Evolutionary conservation across 1,140 invertebrate genomes (phyloP), one percentile per base, ranked within the genome.

Genomic region (Platyscapa corneri): DNA sequence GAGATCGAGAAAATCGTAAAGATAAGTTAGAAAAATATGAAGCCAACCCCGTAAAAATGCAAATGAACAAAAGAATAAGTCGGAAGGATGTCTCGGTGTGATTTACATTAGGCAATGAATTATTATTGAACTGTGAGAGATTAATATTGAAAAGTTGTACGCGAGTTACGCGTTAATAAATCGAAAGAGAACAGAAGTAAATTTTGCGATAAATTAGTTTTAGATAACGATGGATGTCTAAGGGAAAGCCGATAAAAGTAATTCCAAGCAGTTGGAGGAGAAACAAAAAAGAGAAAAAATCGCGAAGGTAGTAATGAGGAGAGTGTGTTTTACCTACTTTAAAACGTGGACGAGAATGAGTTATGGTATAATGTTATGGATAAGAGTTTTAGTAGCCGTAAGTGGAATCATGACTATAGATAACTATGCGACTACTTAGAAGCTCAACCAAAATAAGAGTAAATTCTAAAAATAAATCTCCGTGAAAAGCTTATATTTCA

Each of bases 361-460:
- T 72, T 72, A 72, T 27, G 1, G 14, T 70, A 70, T 34, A 18
- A 18, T 70, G 14, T 34, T 70, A 37, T 16, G 65, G 32, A 34
- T 70, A 34, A 53, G 32, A 70, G 32, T 70, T 70, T 70, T 70
- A 70, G 65, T 70, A 34, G 0, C 65, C 65, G 16, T 70, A 34
- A 70, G 30, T 70, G 65, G 65, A 34, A 70, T 70, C 65, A 70
- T 34, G 65, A 70, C 65, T 70, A 3, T 18, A 70, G 65, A 70
- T 70, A 70, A 70, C 14, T 70, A 70, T 34, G 34, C 34, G 32
- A 70, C 65, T 70, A 37, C 65, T 70, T 70, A 70, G 32, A 70
- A 70, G 64, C 30, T 65, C 7, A 70, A 12, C 65, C 14, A 70
- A 70, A 70, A 70, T 34, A 34, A 70, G 65, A 70, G 34, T 53